These are phyloP conservation scores for Percopsis transmontana DNA, from an alignment of 2,113 vertebrate genomes.

Conservation along the genomic window DNA sequence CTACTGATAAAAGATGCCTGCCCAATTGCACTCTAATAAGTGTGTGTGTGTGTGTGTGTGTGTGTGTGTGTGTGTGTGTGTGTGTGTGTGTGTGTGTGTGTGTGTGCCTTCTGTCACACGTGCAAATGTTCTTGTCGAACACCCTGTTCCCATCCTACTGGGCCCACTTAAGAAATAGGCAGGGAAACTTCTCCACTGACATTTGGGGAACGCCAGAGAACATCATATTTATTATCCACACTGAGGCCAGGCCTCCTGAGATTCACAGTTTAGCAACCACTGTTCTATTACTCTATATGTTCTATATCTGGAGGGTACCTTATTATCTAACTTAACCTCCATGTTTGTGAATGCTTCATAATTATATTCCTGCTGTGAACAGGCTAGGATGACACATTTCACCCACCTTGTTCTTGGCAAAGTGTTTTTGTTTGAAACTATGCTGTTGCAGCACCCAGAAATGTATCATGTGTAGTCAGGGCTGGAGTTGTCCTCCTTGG, in stretches of 20 bases:
- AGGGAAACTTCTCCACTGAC: constrained; percentile 13
- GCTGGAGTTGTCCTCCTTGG: constrained; percentile 1
- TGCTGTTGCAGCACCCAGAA: neutral
- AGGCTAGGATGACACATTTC: too few relatives aligned
- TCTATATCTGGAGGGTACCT: neutral
- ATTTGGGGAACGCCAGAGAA: constrained; percentile 1
- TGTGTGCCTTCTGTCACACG: neutral
- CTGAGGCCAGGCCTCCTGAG: constrained; percentile 15
- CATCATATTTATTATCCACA: neutral
- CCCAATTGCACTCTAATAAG: neutral
- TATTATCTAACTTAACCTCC: neutral
- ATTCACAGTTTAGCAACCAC: constrained; percentile 30
- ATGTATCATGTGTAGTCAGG: neutral
- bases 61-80: constrained; percentile 1
- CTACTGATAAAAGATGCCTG: neutral
- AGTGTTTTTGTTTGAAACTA: neutral
- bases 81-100: neutral
- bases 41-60: constrained; percentile 8
- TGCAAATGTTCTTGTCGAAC: constrained; percentile 20
- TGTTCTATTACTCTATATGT: too few relatives aligned
- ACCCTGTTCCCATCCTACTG: constrained; percentile 13
- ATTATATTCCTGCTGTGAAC: too few relatives aligned
- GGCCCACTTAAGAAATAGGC: neutral
- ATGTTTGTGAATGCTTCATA: too few relatives aligned
- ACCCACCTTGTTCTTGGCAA: too few relatives aligned